Conservation (phyloP, 1,140 invertebrate genomes). For the Telenomus remus region DNA sequence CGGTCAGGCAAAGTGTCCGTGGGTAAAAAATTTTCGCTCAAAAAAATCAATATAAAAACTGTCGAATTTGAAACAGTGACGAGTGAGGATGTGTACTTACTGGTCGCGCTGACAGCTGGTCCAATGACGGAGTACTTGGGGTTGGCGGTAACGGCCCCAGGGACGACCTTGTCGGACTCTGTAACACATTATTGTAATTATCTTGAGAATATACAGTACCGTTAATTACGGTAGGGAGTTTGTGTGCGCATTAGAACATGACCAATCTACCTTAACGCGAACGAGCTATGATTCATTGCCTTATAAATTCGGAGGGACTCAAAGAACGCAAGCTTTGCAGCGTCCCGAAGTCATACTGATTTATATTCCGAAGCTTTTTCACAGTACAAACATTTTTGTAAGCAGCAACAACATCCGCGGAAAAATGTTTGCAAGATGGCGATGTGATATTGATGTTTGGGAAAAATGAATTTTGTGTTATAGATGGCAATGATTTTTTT, state of each 20-base stretch:
- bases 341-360: constrained; percentile 48
- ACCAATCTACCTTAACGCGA: constrained; percentile 75
- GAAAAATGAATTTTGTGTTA: too few species aligned
- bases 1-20: too few species aligned
- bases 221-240: constrained; percentile 72
- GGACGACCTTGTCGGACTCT: constrained; percentile 74
- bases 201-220: constrained; percentile 72
- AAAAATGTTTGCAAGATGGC: too few species aligned
- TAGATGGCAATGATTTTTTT: too few species aligned
- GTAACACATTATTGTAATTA: constrained; percentile 76
- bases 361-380: constrained; percentile 23
- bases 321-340: constrained; percentile 43
- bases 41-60: constrained; percentile 10
- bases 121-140: constrained; percentile 75
- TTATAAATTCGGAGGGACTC: constrained; percentile 64
- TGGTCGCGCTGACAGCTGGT: constrained; percentile 76
- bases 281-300: constrained; percentile 71
- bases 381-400: neutral
- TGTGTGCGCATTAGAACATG: constrained; percentile 62
- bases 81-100: constrained; percentile 69
- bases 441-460: too few species aligned
- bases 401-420: too few species aligned
- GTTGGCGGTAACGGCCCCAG: constrained; percentile 71
- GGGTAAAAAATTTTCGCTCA: too few species aligned
- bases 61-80: constrained; percentile 48